A percentile compares a stretch with the other conserved stretches of the same genome.
These are phyloP conservation scores for Cheumatopsyche charites DNA, from an alignment of 1,140 invertebrate genomes.

Conservation along the genomic window DNA sequence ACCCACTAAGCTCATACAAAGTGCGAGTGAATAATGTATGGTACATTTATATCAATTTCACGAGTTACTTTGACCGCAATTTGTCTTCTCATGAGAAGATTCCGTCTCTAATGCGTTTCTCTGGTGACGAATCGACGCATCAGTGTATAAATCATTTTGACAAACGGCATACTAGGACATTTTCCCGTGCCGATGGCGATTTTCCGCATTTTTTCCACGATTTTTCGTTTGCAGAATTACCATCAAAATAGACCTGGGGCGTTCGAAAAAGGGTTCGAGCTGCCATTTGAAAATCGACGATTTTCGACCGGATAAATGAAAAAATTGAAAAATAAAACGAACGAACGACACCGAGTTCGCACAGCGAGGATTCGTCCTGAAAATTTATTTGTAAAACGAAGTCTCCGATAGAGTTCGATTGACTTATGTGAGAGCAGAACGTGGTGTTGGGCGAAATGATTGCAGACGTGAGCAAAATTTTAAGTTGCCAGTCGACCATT, in stretches of 20 bases:
- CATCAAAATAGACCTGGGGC: neutral
- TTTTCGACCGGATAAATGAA: neutral
- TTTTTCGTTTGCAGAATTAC: neutral
- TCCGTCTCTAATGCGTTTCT: neutral
- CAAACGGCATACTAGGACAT: neutral
- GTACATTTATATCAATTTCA: conserved; percentile 20
- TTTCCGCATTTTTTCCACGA: neutral
- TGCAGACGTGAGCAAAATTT: conserved; percentile 30
- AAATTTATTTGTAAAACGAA: conserved; percentile 28
- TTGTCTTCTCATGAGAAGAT: conserved; percentile 8
- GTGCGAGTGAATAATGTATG: too few relatives aligned
- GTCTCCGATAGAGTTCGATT: conserved; percentile 15
- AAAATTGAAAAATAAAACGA: neutral
- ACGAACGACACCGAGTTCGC: neutral
- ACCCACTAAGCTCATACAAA: too few relatives aligned
- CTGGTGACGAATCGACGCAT: conserved; percentile 11
- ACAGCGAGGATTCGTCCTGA: neutral
- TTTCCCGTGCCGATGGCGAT: neutral
- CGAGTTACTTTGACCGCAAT: conserved; percentile 17
- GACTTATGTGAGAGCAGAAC: conserved; percentile 11
- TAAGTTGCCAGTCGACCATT: neutral
- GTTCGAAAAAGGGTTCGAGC: neutral
- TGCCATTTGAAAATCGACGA: neutral
- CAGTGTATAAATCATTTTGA: conserved; percentile 16
- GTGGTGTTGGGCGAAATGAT: conserved; percentile 4